These are phyloP conservation scores for Mirounga angustirostris DNA, from an alignment of 2,113 vertebrate genomes.

Conservation along the genomic window DNA sequence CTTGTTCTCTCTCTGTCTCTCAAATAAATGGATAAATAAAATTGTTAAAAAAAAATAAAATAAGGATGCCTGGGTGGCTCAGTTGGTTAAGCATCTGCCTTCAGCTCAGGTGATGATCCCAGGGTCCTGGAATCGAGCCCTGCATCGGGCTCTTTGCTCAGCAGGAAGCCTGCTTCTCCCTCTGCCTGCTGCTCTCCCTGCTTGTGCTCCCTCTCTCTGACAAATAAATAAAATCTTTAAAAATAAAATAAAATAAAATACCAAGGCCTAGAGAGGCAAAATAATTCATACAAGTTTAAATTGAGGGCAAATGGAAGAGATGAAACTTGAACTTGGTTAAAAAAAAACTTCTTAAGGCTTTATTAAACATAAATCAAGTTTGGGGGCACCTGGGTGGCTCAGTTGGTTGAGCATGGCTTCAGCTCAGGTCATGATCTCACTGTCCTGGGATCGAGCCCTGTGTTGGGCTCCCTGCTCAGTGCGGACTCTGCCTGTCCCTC, in stretches of 20 bases:
- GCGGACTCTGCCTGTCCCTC: not conserved
- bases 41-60: no score
- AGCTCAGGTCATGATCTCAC: not conserved
- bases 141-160: no score
- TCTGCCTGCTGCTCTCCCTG: no score
- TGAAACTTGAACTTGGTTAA: not conserved
- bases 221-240: not conserved
- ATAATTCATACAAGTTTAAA: not conserved
- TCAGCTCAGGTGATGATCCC: no score
- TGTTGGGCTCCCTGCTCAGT: not conserved
- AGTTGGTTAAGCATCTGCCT: no score
- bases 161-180: no score
- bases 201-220: no score
- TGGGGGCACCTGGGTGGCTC: not conserved
- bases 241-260: no score
- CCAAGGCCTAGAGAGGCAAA: not conserved
- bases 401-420: not conserved
- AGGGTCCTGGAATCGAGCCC: no score
- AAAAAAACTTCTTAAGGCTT: not conserved
- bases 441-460: not conserved
- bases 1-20: not conserved
- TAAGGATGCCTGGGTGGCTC: no score
- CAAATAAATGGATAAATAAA: not conserved
- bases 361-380: not conserved
- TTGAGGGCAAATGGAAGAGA: not conserved